phyloP scores from a whole-genome alignment of 1,140 invertebrate species.

The Muscidifurax raptorellus region DNA sequence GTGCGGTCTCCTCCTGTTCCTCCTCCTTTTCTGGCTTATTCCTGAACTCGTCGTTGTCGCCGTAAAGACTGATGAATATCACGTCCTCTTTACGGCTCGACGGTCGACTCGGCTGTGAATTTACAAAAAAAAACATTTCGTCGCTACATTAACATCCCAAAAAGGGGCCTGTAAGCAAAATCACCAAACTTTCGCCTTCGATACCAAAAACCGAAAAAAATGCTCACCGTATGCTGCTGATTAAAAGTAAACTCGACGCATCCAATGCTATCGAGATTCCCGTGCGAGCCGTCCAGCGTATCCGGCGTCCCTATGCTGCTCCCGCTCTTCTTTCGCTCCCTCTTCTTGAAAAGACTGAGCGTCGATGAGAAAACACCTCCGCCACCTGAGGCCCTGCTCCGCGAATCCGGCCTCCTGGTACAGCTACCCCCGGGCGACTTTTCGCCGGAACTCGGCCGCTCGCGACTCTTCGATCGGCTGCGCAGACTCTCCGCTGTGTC shows the following conservation, averaged over 20 bases:
- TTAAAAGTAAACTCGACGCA: conserved; percentile 72
- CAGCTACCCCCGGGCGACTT: conserved; percentile 50
- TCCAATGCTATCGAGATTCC: conserved; percentile 70
- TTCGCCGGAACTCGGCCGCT: conserved; percentile 62
- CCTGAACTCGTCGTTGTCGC: conserved; percentile 57
- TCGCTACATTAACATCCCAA: no score
- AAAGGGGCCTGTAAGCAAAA: no score
- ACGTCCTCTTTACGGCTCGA: conserved; percentile 62
- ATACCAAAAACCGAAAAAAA: background rate
- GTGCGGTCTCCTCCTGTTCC: conserved; percentile 64
- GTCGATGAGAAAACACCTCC: conserved; percentile 75
- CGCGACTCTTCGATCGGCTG: conserved; percentile 68
- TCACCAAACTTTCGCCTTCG: background rate
- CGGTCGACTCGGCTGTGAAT: conserved; percentile 9
- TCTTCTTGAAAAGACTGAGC: conserved; percentile 74
- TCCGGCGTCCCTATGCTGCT: conserved; percentile 53
- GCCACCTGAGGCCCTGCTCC: conserved; percentile 63
- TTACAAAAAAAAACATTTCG: no score
- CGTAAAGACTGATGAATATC: conserved; percentile 70
- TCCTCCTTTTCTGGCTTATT: conserved; percentile 36
- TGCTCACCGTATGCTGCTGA: conserved; percentile 56
- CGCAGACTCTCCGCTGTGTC: conserved; percentile 71
- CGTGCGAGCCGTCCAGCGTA: conserved; percentile 42
- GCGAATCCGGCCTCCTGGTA: background rate
- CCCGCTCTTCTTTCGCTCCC: conserved; percentile 72